phyloP scores from a whole-genome alignment of 2,113 vertebrate species.

The Hypomesus transpacificus region DNA sequence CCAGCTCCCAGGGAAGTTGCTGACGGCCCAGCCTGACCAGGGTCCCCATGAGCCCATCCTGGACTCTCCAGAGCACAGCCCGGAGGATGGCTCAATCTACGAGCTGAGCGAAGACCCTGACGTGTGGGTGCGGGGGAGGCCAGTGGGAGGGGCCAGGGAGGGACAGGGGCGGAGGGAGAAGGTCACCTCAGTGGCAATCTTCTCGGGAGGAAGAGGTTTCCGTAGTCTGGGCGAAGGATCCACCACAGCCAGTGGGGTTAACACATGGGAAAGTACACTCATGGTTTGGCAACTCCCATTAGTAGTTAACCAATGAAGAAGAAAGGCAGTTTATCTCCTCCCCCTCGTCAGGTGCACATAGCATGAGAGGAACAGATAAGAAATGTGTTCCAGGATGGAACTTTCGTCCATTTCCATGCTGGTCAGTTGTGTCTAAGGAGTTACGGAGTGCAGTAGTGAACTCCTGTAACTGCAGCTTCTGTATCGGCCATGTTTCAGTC shows the following conservation, averaged over 20 bases:
- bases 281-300: conserved; percentile 85
- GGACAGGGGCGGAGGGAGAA: conserved; percentile 67
- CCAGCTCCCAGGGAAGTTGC: conserved; percentile 78
- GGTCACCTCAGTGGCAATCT: conserved; percentile 77
- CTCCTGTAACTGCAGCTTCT: not conserved
- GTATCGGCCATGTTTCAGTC: not conserved
- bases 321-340: not conserved
- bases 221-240: conserved; percentile 62
- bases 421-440: conserved; percentile 1
- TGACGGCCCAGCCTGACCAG: conserved; percentile 65
- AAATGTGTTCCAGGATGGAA: not conserved
- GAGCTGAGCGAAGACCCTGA: conserved; percentile 82
- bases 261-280: conserved; percentile 69
- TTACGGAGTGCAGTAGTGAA: not conserved
- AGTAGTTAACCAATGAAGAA: conserved; percentile 52
- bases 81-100: conserved; percentile 85
- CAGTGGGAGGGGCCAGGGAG: conserved; percentile 57
- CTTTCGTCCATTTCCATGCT: not conserved
- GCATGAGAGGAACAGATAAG: not conserved
- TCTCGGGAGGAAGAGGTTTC: conserved; percentile 80
- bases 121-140: conserved; percentile 78
- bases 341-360: too few relatives aligned
- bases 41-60: not conserved
- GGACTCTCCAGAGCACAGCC: conserved; percentile 63
- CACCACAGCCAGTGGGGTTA: not conserved